These are phyloP conservation scores for Scolanthus callimorphus DNA, from an alignment of 92 coral and sea anemone genomes.

Conservation along the genomic window DNA sequence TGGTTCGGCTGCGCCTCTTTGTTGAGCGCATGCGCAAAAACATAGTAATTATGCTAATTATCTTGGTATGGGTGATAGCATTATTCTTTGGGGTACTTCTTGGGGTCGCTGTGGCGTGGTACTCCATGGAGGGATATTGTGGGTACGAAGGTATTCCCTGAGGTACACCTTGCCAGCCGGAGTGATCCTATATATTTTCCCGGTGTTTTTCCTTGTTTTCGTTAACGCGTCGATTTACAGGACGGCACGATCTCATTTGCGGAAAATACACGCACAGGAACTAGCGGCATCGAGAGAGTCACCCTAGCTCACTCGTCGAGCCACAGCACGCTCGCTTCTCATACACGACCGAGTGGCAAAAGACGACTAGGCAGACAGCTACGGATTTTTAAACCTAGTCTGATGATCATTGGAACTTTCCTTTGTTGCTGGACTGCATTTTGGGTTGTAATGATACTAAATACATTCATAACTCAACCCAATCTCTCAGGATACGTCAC, in stretches of 20 bases:
- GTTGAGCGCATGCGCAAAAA: conserved; percentile 48
- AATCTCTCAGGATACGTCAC: neutral
- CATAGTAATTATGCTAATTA: conserved; percentile 35
- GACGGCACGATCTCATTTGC: conserved; percentile 51
- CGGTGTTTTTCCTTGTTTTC: conserved; percentile 51
- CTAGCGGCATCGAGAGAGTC: conserved; percentile 5
- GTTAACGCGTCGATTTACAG: conserved; percentile 51
- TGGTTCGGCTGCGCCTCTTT: conserved; percentile 54
- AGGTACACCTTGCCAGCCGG: conserved; percentile 15
- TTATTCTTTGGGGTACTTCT: conserved; percentile 7
- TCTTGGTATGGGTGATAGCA: conserved; percentile 50
- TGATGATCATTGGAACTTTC: conserved; percentile 21
- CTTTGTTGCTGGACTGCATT: conserved; percentile 21
- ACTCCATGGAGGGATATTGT: conserved; percentile 24
- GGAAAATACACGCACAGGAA: conserved; percentile 19
- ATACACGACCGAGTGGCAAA: neutral
- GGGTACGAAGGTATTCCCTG: conserved; percentile 27
- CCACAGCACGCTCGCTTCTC: too few species aligned
- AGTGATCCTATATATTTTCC: conserved; percentile 26
- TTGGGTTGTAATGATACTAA: conserved; percentile 4
- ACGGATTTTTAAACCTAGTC: conserved; percentile 10
- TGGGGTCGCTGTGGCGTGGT: neutral
- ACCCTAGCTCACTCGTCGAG: too few species aligned
- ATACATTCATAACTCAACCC: neutral
- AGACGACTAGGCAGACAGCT: conserved; percentile 8